Evolutionary conservation across 2,113 vertebrate genomes (phyloP).

Genomic region (Chaetura pelagica): DNA sequence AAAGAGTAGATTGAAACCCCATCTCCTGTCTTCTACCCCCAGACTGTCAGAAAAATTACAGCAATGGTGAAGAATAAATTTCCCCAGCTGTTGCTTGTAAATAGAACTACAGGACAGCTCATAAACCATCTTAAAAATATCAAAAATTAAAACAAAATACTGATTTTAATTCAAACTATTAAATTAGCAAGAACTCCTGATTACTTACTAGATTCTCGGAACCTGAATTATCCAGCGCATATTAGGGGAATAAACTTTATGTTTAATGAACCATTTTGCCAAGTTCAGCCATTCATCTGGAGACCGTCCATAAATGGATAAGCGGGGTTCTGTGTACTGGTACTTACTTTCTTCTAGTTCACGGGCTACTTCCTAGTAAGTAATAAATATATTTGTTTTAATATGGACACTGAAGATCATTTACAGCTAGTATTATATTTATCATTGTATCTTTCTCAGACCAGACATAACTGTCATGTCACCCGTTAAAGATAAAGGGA

Average conservation of each 20-base stretch:
- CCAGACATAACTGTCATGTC: background rate
- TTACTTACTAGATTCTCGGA: slow-evolving; percentile 95
- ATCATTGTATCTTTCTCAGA: background rate
- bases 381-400: slow-evolving; percentile 53
- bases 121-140: background rate
- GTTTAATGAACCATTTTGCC: slow-evolving; percentile 94
- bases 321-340: slow-evolving; percentile 92
- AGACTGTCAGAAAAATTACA: slow-evolving; percentile 15
- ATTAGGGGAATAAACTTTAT: slow-evolving; percentile 93
- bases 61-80: background rate
- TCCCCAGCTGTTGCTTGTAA: background rate
- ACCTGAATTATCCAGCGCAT: slow-evolving; percentile 98
- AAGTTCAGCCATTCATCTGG: slow-evolving; percentile 87
- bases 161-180: background rate
- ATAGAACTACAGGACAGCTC: background rate
- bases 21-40: background rate
- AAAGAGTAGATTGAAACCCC: slow-evolving; percentile 1
- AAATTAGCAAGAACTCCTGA: slow-evolving; percentile 10
- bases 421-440: background rate
- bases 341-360: slow-evolving; percentile 96
- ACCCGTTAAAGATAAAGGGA: background rate
- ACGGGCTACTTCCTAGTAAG: slow-evolving; percentile 88
- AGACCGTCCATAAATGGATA: slow-evolving; percentile 94
- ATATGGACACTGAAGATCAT: background rate
- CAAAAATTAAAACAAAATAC: background rate